Base-by-base conservation (phyloP, 2,797 vertebrate genomes). In the Macropus fuliginosus region DNA sequence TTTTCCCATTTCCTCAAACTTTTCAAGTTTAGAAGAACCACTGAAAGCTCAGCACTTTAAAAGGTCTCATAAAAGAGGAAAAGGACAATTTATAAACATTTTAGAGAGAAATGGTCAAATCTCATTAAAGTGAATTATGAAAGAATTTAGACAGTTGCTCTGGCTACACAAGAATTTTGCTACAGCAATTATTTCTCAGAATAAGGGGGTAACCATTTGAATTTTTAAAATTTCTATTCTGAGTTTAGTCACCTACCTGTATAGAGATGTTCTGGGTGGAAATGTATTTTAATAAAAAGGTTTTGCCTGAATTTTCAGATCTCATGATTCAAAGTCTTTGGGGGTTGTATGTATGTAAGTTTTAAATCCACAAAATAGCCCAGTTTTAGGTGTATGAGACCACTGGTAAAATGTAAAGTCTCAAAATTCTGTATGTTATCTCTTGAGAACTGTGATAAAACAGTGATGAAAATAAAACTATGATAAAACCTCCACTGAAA, bases 1-100 rank as follows among this genome's bases (percentile, higher is more conserved):
- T 28, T 9, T 52, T 55, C 55, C 27, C 54, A 90, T 62, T 95
- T 91, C 74, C 21, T 11, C 55, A 96, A 97, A 54, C n/a, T 94
- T 46, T 55, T 46, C 55, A 95, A 94, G 95, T 95, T 91, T 31
- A 95, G 3, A 34, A 66, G 59, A 66, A 66, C 31, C 59, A 24
- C 0, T 81, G 40, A 81, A 81, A 81, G 27, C 40, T 62, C 94
- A 96, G 87, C 92, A 94, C 54, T 40, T 81, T 81, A 94, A 31
- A 1, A 92, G 40, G 1, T 81, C 74, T 56, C 46, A 81, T 54
- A 90, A 56, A 92, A 59, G 66, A 92, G 8, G 56, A 55, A 74
- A 94, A 87, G 50, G 56, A 46, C 62, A 74, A 81, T 57, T 94
- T 56, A 4, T n/a, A 91, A n/a, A 40, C 21, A 81, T 34, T 56